Evolutionary conservation across 92 coral and sea anemone species (phyloP).

Genomic region (Zoanthus gigantus): DNA sequence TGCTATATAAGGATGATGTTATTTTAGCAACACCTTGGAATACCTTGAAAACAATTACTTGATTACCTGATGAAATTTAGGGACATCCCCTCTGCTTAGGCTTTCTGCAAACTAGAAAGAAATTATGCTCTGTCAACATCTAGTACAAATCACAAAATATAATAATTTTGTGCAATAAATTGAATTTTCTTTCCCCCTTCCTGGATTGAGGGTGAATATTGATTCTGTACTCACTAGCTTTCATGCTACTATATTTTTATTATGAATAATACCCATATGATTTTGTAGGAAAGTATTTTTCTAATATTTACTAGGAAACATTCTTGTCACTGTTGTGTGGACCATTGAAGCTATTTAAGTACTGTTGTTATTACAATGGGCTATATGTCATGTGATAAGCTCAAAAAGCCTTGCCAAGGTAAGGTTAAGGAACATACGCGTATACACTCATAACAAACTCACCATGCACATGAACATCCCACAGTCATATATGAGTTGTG

Average conservation of each 20-base stretch:
- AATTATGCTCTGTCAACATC: not conserved
- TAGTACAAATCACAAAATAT: not conserved
- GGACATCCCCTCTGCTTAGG: slow-evolving; percentile 5
- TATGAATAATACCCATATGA: not conserved
- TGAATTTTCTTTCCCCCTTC: not conserved
- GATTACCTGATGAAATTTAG: slow-evolving; percentile 4
- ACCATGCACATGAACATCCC: slow-evolving; percentile 39
- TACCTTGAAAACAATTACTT: not conserved
- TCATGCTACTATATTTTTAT: not conserved
- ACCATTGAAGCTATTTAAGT: no score
- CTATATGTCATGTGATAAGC: no score
- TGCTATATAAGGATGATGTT: not conserved
- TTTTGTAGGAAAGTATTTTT: not conserved
- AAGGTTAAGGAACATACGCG: no score
- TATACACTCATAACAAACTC: slow-evolving; percentile 2
- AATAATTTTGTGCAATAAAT: not conserved
- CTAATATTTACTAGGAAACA: not conserved
- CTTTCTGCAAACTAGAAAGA: slow-evolving; percentile 12
- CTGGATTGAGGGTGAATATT: not conserved
- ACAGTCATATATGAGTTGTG: slow-evolving; percentile 24
- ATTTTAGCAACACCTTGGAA: not conserved
- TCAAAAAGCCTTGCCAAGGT: no score
- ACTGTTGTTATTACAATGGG: no score
- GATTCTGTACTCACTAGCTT: not conserved
- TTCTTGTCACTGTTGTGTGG: no score